Evolutionary conservation across 2,113 vertebrate genomes (phyloP).

Genomic region (Trematocara nigrifrons): DNA sequence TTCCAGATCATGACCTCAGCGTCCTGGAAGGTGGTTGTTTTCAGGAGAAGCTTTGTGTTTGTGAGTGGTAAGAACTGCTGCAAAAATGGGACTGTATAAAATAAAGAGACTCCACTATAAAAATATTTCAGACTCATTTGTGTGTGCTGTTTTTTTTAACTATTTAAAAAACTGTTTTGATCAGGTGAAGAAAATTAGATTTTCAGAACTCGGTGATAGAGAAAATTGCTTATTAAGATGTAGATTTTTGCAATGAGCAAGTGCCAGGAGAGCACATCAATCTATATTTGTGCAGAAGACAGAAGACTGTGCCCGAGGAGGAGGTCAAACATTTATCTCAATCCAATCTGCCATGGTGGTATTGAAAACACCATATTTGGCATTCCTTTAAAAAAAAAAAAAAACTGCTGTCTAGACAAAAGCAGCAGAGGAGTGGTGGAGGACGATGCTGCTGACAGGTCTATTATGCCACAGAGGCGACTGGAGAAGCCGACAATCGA

Average conservation of each 20-base stretch:
- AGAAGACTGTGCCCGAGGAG: neutral
- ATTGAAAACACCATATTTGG: conserved; percentile 37
- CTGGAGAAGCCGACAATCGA: conserved; percentile 33
- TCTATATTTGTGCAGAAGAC: neutral
- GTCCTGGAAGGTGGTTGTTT: neutral
- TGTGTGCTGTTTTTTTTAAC: neutral
- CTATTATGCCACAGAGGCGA: conserved; percentile 49
- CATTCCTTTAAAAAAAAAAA: neutral
- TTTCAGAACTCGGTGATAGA: neutral
- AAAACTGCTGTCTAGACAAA: conserved; percentile 42
- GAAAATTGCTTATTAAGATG: neutral
- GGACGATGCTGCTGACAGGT: conserved; percentile 51
- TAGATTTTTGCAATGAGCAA: neutral
- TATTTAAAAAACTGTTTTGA: neutral
- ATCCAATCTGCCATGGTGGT: neutral
- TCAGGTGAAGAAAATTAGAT: neutral
- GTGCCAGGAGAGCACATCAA: neutral
- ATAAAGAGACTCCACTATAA: neutral
- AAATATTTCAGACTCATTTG: neutral
- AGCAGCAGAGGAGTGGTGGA: conserved; percentile 20
- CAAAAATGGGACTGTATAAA: neutral
- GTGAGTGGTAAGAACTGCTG: neutral
- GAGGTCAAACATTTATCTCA: conserved; percentile 43
- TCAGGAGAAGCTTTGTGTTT: neutral
- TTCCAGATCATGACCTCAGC: neutral